These are phyloP conservation scores for Brachypteracias leptosomus DNA, from an alignment of 2,113 vertebrate genomes.

Conservation along the genomic window DNA sequence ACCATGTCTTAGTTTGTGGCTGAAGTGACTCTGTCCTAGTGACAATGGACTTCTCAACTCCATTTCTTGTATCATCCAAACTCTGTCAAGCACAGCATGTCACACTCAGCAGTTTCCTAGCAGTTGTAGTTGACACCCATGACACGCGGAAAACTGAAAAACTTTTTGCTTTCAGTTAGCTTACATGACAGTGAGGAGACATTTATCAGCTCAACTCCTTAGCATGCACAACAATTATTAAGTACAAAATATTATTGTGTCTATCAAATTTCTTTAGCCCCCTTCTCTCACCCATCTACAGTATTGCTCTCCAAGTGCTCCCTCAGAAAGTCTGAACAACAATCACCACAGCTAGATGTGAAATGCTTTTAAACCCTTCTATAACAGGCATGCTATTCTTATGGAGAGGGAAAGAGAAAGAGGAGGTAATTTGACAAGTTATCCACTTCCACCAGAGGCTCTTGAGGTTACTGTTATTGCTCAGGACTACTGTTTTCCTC, in stretches of 20 bases:
- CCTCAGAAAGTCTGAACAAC: background rate
- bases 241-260: too few species aligned
- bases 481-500: background rate
- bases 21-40: background rate
- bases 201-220: too few species aligned
- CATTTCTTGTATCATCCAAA: background rate
- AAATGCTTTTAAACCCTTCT: constrained; percentile 24
- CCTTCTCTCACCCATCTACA: background rate
- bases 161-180: too few species aligned
- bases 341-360: background rate
- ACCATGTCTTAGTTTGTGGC: background rate
- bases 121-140: background rate
- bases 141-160: too few species aligned
- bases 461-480: constrained; percentile 12
- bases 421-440: background rate
- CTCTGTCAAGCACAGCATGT: background rate
- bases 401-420: background rate
- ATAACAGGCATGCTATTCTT: background rate
- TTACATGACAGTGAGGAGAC: too few species aligned
- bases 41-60: background rate
- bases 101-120: background rate
- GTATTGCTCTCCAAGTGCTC: background rate
- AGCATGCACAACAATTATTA: too few species aligned
- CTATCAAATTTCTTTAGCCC: too few species aligned
- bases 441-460: constrained; percentile 25